Evolutionary conservation across 2,888 invertebrate species (phyloP).

Genomic region (Leptinotarsa juncta): DNA sequence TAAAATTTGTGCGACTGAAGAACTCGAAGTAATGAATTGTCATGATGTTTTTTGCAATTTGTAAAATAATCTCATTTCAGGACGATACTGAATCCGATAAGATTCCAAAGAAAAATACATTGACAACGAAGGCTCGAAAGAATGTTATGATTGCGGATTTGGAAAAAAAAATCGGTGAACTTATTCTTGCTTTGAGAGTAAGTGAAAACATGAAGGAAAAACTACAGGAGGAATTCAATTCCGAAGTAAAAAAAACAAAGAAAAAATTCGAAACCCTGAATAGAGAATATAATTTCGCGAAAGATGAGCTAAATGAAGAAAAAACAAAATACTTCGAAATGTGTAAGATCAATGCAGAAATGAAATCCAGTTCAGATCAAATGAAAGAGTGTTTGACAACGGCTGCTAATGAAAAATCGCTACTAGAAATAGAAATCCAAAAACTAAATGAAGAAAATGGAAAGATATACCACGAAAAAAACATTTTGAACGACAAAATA

Average conservation of each 20-base stretch:
- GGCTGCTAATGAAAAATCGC: conserved; percentile 73
- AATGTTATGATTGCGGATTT: conserved; percentile 88
- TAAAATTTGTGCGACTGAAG: not conserved
- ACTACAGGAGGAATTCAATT: conserved; percentile 65
- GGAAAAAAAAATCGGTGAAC: conserved; percentile 86
- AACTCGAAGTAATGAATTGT: not conserved
- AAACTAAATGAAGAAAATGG: conserved; percentile 68
- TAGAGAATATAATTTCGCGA: conserved; percentile 67
- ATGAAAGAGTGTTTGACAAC: conserved; percentile 67
- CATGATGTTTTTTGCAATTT: no score
- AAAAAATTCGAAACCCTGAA: conserved; percentile 68
- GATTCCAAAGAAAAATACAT: conserved; percentile 78
- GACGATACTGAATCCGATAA: conserved; percentile 77
- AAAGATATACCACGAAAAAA: conserved; percentile 67
- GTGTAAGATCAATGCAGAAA: conserved; percentile 69
- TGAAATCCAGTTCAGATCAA: conserved; percentile 65
- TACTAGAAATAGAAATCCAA: conserved; percentile 67
- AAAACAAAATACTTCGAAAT: conserved; percentile 68
- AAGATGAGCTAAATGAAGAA: conserved; percentile 69
- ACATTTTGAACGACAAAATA: conserved; percentile 29
- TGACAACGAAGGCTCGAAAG: conserved; percentile 78
- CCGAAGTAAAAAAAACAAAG: conserved; percentile 59
- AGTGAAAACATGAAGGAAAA: conserved; percentile 68
- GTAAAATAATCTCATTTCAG: conserved; percentile 58
- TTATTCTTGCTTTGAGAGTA: conserved; percentile 73